A percentile compares a stretch with the other conserved stretches of the same genome.
Conservation (phyloP, 92 coral and sea anemone species). For the Actinostola sp. region DNA sequence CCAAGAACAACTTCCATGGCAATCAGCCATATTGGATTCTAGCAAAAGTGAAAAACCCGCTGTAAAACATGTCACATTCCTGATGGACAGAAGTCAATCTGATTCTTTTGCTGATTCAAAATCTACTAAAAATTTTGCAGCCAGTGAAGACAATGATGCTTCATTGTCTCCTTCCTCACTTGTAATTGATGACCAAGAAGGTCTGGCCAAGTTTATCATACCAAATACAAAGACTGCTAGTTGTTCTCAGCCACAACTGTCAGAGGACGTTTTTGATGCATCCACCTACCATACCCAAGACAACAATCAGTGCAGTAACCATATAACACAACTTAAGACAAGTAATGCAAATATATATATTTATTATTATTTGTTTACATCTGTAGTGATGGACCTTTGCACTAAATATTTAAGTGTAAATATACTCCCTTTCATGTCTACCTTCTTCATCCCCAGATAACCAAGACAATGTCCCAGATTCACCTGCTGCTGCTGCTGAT, state of each 20-base stretch:
- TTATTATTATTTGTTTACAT: too few relatives aligned
- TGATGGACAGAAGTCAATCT: conserved; percentile 10
- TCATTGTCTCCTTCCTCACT: conserved; percentile 81
- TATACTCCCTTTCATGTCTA: too few relatives aligned
- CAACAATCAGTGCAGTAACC: not conserved
- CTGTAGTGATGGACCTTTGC: too few relatives aligned
- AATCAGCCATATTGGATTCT: not conserved
- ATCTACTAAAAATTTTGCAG: not conserved
- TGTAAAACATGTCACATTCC: conserved; percentile 12
- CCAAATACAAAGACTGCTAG: conserved; percentile 4
- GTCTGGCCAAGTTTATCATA: conserved; percentile 4
- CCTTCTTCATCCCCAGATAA: conserved; percentile 5
- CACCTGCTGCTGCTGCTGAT: conserved; percentile 16
- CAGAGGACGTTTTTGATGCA: conserved; percentile 75
- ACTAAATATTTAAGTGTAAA: too few relatives aligned
- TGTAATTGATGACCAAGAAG: conserved; percentile 34
- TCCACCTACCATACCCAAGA: conserved; percentile 28
- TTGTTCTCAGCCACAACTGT: conserved; percentile 75
- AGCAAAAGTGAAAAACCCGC: not conserved
- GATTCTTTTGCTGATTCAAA: not conserved
- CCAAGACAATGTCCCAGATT: not conserved
- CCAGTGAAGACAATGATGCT: not conserved
- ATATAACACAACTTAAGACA: not conserved
- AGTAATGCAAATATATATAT: too few relatives aligned
- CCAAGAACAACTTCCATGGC: not conserved